A percentile compares a stretch with the other conserved stretches of the same genome.
Evolutionary conservation across 2,888 invertebrate genomes (phyloP).

Genomic region (Rhaphigaster nebulosa): DNA sequence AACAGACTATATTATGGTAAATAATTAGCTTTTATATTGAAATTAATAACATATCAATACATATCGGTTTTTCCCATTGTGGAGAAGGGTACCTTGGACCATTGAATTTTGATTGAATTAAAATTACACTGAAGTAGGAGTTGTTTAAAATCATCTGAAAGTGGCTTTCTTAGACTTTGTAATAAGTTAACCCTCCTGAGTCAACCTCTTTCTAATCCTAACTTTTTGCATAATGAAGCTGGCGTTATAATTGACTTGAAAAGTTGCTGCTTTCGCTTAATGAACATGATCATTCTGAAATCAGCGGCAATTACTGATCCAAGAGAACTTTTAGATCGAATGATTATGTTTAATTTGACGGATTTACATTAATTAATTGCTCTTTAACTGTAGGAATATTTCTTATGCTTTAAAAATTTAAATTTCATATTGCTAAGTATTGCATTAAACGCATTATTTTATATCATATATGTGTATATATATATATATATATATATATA

Average conservation of each 20-base stretch:
- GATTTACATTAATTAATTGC: neutral
- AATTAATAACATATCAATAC: too few relatives aligned
- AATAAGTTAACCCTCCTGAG: slow-evolving; percentile 15
- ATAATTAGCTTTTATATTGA: neutral
- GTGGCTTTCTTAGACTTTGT: neutral
- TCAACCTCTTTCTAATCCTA: slow-evolving; percentile 6
- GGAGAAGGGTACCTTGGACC: neutral
- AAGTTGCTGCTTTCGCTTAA: slow-evolving; percentile 21
- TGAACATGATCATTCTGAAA: slow-evolving; percentile 18
- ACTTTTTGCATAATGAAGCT: slow-evolving; percentile 37
- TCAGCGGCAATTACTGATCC: neutral
- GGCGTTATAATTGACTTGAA: neutral
- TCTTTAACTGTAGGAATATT: too few relatives aligned
- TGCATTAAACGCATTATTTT: too few relatives aligned
- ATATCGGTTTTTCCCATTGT: neutral
- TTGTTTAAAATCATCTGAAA: slow-evolving; percentile 15
- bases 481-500: too few relatives aligned
- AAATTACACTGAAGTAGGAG: neutral
- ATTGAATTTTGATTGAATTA: neutral
- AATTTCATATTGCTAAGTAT: too few relatives aligned
- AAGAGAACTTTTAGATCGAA: neutral
- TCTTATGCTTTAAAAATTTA: too few relatives aligned
- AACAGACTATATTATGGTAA: too few relatives aligned
- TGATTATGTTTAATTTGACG: neutral
- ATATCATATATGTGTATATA: too few relatives aligned